phyloP scores from a whole-genome alignment of 2,113 vertebrate genomes.

The Rhadina sibilatrix region DNA sequence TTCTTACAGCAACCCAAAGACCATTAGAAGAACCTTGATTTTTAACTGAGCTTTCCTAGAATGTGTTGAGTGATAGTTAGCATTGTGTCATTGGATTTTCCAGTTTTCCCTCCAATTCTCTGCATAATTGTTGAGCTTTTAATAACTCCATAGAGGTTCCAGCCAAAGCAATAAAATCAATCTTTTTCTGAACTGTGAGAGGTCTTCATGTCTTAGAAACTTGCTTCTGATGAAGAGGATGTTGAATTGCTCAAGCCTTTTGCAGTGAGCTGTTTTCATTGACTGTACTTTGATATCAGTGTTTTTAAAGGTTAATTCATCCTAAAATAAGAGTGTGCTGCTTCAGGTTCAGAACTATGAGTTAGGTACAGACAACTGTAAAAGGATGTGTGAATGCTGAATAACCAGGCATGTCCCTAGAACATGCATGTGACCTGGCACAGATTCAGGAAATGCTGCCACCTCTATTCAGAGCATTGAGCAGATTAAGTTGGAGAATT shows the following conservation, averaged over 20 bases:
- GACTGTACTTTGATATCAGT: not conserved
- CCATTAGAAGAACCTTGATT: rapidly evolving
- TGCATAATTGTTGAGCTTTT: not conserved
- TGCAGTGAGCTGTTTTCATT: not conserved
- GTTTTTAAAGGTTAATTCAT: not conserved
- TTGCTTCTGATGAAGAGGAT: not conserved
- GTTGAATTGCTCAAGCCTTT: not conserved
- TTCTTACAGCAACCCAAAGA: not conserved
- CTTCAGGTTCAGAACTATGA: not conserved
- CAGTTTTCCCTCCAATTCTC: not conserved
- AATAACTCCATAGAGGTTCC: not conserved
- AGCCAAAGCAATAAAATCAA: not conserved
- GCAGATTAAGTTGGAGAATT: conserved; percentile 6
- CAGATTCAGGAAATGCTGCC: not conserved
- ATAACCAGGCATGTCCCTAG: not conserved
- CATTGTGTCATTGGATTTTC: not conserved
- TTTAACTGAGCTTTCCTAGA: not conserved
- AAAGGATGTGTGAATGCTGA: not conserved
- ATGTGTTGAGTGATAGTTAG: not conserved
- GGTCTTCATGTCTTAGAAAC: not conserved
- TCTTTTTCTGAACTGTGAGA: not conserved
- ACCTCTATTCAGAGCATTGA: not conserved
- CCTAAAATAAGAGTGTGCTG: not conserved
- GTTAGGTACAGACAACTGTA: not conserved
- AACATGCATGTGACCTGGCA: not conserved